These are phyloP conservation scores for Sander lucioperca DNA, from an alignment of 2,113 vertebrate species.

Conservation along the genomic window DNA sequence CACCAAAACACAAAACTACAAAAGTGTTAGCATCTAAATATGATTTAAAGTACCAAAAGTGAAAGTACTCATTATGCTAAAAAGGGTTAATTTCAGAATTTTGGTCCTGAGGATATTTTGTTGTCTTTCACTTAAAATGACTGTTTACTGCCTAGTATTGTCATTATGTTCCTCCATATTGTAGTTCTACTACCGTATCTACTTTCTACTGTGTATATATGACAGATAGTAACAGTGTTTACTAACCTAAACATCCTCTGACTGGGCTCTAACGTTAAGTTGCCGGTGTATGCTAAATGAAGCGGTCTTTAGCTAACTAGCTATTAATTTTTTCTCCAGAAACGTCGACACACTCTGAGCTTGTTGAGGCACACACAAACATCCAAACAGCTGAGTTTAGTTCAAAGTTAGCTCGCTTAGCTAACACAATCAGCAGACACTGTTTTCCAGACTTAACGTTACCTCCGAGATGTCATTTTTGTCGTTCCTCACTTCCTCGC, in stretches of 20 bases:
- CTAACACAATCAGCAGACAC: slow-evolving; percentile 43
- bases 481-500: slow-evolving; percentile 76
- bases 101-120: too few species aligned
- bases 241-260: slow-evolving; percentile 23
- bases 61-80: too few species aligned
- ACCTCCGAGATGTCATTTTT: slow-evolving; percentile 97
- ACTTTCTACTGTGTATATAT: background rate
- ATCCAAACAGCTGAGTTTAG: slow-evolving; percentile 11
- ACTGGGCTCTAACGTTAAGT: slow-evolving; percentile 18
- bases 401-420: slow-evolving; percentile 37
- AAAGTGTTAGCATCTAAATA: too few species aligned
- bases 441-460: slow-evolving; percentile 56
- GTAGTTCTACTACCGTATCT: accelerated
- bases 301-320: slow-evolving; percentile 31
- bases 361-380: background rate
- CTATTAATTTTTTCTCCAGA: slow-evolving; percentile 20
- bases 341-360: background rate
- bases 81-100: too few species aligned
- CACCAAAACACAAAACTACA: background rate
- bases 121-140: too few species aligned
- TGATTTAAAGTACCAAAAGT: too few species aligned
- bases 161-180: too few species aligned
- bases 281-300: slow-evolving; percentile 58
- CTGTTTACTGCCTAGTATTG: background rate
- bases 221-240: slow-evolving; percentile 1